Percentiles rank a stretch among this genome's conserved stretches.
phyloP scores from a whole-genome alignment of 2,888 invertebrate species.

The Hydroisotoma schaefferi region DNA sequence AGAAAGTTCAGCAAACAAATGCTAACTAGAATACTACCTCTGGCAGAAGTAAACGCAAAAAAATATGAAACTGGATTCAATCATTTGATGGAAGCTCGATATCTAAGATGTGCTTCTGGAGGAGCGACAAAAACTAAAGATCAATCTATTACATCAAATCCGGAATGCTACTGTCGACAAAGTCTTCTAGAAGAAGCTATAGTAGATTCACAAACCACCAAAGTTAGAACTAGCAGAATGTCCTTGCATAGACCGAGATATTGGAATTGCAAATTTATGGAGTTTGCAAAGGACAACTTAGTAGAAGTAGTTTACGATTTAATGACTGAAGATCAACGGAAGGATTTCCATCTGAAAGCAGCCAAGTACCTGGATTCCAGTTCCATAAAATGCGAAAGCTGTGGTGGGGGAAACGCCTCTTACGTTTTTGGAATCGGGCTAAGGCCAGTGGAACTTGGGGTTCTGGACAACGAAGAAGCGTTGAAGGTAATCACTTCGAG shows the following conservation, averaged over 20 bases:
- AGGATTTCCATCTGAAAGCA: conserved; percentile 43
- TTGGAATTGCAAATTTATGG: conserved; percentile 38
- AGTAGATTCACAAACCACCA: neutral
- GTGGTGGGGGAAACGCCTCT: conserved; percentile 36
- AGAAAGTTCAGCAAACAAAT: conserved; percentile 57
- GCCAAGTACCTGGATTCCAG: conserved; percentile 41
- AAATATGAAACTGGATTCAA: conserved; percentile 37
- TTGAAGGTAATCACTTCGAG: neutral
- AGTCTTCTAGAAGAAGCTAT: neutral
- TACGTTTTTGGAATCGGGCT: conserved; percentile 39
- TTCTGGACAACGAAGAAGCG: conserved; percentile 10
- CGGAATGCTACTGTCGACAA: conserved; percentile 28
- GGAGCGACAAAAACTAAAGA: conserved; percentile 21
- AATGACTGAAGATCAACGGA: conserved; percentile 41
- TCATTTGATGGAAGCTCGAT: conserved; percentile 35
- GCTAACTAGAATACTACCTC: conserved; percentile 49
- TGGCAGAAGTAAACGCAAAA: conserved; percentile 28
- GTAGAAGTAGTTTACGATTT: conserved; percentile 43
- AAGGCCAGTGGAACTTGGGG: conserved; percentile 18
- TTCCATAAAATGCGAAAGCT: conserved; percentile 31
- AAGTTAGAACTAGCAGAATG: neutral
- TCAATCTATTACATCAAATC: conserved; percentile 18
- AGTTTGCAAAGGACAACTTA: conserved; percentile 45
- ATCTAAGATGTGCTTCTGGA: conserved; percentile 35
- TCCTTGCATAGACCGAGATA: conserved; percentile 26